These are phyloP conservation scores for Atethmia centrago DNA, from an alignment of 2,888 invertebrate species.

Conservation along the genomic window DNA sequence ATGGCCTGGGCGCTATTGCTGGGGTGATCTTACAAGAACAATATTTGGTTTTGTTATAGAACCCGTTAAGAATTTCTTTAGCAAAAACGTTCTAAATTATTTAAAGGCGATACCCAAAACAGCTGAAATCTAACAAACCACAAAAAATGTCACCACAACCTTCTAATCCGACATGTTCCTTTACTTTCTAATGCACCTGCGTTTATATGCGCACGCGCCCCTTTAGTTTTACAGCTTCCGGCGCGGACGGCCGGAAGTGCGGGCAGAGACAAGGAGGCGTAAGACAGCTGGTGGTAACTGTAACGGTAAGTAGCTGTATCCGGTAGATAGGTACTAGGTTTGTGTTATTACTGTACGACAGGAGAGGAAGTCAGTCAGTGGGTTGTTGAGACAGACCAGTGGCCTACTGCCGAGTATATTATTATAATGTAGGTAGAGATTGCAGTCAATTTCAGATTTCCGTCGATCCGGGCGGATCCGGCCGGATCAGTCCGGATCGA, in stretches of 20 bases:
- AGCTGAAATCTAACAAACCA: constrained; percentile 3
- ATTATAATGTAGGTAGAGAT: neutral
- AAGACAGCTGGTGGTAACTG: constrained; percentile 25
- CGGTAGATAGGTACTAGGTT: neutral
- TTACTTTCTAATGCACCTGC: constrained; percentile 43
- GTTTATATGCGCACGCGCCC: constrained; percentile 44
- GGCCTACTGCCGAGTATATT: neutral
- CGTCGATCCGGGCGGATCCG: too few relatives aligned
- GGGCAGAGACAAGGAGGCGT: constrained; percentile 7
- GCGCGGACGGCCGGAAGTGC: constrained; percentile 36
- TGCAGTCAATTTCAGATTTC: too few relatives aligned
- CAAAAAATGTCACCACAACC: constrained; percentile 17
- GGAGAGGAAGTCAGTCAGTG: neutral
- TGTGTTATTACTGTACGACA: neutral
- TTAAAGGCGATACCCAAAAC: neutral
- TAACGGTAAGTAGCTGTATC: constrained; percentile 17
- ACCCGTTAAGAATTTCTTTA: neutral
- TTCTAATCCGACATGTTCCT: constrained; percentile 20
- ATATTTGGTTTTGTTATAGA: neutral
- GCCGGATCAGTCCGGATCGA: too few relatives aligned
- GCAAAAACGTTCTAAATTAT: neutral
- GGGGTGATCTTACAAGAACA: neutral
- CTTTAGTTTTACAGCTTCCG: constrained; percentile 40
- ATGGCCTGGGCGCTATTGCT: neutral
- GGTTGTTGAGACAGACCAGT: neutral